Evolutionary conservation across 2,888 invertebrate species (phyloP).

Genomic region (Nemurella pictetii): DNA sequence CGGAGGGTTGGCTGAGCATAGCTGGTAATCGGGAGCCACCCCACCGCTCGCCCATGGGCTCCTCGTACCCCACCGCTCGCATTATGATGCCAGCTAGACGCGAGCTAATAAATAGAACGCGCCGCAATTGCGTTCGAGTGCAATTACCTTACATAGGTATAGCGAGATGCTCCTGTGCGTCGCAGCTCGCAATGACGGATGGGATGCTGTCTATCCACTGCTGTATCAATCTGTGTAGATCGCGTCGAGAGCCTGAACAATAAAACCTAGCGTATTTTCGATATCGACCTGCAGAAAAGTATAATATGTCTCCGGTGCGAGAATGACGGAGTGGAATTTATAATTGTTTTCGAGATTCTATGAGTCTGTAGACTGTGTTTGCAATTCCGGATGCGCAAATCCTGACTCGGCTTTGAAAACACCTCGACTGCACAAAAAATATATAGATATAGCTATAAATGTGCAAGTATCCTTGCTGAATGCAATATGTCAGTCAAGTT

Average conservation of each 20-base stretch:
- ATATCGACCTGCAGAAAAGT: background rate
- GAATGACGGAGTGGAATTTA: background rate
- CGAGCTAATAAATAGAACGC: background rate
- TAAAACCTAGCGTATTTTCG: background rate
- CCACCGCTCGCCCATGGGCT: background rate
- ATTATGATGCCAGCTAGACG: background rate
- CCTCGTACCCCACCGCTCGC: background rate
- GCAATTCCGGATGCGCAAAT: background rate
- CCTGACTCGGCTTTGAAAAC: background rate
- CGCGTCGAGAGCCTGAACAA: background rate
- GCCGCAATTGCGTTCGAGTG: background rate
- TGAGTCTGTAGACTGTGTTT: background rate
- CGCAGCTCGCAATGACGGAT: background rate
- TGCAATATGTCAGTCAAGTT: background rate
- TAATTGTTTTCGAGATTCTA: background rate
- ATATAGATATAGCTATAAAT: background rate
- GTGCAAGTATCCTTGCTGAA: background rate
- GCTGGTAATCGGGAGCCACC: slow-evolving; percentile 11
- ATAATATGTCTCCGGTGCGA: background rate
- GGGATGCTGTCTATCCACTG: background rate
- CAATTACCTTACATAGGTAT: background rate
- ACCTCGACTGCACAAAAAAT: background rate
- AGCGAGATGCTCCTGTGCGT: background rate
- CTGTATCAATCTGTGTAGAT: background rate
- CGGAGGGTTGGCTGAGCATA: background rate